A percentile compares a stretch with the other conserved stretches of the same genome.
Conservation (phyloP, 2,888 invertebrate genomes). For the Eudemis profundana region DNA sequence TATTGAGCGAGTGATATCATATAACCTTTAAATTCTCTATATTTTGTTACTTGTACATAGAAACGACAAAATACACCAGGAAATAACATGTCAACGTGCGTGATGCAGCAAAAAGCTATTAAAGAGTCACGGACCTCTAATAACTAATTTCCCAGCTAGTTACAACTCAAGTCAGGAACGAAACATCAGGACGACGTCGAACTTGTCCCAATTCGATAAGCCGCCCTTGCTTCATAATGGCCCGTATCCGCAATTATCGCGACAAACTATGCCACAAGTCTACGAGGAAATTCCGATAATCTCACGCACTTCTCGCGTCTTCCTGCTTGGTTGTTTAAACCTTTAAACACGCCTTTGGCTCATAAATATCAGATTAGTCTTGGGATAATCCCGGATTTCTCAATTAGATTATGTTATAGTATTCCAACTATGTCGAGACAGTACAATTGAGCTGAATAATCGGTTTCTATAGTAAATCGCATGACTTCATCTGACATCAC, state of each 20-base stretch:
- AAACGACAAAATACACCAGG: not conserved
- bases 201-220: conserved; percentile 72
- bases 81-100: not conserved
- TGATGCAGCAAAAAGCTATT: conserved; percentile 2
- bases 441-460: conserved; percentile 2
- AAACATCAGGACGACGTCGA: conserved; percentile 50
- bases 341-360: not conserved
- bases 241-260: conserved; percentile 55
- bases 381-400: conserved; percentile 6
- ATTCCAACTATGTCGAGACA: not conserved
- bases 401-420: not conserved
- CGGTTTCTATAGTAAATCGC: not conserved
- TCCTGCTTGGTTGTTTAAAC: conserved; percentile 12
- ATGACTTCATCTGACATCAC: conserved; percentile 39
- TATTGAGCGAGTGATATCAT: no score
- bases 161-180: conserved; percentile 13
- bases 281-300: conserved; percentile 51
- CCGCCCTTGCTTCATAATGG: conserved; percentile 60
- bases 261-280: conserved; percentile 50
- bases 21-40: no score
- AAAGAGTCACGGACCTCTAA: not conserved
- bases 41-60: no score
- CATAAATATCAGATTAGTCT: not conserved
- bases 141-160: conserved; percentile 3
- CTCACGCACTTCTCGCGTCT: conserved; percentile 2